Percentiles rank a stretch among this genome's conserved stretches.
These are phyloP conservation scores for Drosophila sordidula DNA, from an alignment of 2,888 invertebrate genomes.

Conservation along the genomic window DNA sequence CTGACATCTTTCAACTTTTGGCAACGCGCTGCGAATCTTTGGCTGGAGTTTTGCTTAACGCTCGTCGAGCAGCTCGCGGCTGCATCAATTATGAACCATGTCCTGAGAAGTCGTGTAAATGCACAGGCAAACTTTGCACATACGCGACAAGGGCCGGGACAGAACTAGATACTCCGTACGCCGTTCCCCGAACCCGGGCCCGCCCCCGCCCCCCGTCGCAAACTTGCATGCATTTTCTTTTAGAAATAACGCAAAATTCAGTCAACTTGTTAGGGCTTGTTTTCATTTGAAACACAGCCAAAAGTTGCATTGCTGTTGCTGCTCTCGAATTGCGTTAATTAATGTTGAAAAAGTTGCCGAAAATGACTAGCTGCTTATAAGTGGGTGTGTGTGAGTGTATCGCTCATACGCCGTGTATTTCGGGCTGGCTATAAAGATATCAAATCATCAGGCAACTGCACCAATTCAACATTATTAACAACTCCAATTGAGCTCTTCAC, in stretches of 20 bases:
- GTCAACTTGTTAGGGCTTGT: constrained; percentile 65
- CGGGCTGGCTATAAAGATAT: constrained; percentile 28
- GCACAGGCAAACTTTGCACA: constrained; percentile 65
- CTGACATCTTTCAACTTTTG: constrained; percentile 69
- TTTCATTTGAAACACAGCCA: constrained; percentile 47
- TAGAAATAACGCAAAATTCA: constrained; percentile 62
- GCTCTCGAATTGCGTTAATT: constrained; percentile 65
- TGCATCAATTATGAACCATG: constrained; percentile 75
- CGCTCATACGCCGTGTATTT: constrained; percentile 35
- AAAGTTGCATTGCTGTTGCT: constrained; percentile 52
- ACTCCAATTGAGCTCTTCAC: constrained; percentile 28
- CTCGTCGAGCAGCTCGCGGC: constrained; percentile 52
- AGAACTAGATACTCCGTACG: constrained; percentile 8
- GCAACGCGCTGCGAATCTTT: constrained; percentile 52
- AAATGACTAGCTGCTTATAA: constrained; percentile 43
- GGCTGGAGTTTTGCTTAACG: constrained; percentile 51
- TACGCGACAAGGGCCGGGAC: constrained; percentile 10
- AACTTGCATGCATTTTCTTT: constrained; percentile 49
- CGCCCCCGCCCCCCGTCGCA: neutral
- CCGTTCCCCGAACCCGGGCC: no score
- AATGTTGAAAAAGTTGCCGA: constrained; percentile 65
- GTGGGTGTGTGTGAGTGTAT: neutral
- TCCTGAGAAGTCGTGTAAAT: constrained; percentile 63
- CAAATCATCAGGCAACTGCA: constrained; percentile 35
- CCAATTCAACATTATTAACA: constrained; percentile 27